A percentile compares a stretch with the other conserved stretches of the same genome.
Evolutionary conservation across 2,888 invertebrate genomes (phyloP).

Genomic region (Pammene fasciana): DNA sequence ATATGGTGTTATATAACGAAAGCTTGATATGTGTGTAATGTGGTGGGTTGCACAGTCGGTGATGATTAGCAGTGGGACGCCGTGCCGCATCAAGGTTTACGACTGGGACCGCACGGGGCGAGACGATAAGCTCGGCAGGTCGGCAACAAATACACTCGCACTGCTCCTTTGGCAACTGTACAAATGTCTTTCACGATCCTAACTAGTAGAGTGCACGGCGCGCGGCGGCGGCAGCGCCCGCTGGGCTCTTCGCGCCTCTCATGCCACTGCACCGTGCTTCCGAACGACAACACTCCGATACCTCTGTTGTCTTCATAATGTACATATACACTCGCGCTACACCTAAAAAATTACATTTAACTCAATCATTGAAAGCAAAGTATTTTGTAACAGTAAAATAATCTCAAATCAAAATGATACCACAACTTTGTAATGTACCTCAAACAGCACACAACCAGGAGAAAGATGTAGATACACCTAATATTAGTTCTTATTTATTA

Average conservation of each 20-base stretch:
- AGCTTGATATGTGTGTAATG: constrained; percentile 58
- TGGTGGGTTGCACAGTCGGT: constrained; percentile 78
- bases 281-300: constrained; percentile 4
- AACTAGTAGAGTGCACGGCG: constrained; percentile 36
- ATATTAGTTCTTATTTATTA: not conserved
- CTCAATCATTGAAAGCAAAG: not conserved
- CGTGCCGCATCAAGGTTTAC: constrained; percentile 86
- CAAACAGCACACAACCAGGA: not conserved
- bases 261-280: constrained; percentile 28
- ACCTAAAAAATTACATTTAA: constrained; percentile 10
- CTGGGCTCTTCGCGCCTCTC: constrained; percentile 25
- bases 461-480: not conserved
- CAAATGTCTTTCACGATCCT: constrained; percentile 27
- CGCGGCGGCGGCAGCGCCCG: constrained; percentile 25
- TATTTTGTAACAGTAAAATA: not conserved
- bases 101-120: constrained; percentile 96
- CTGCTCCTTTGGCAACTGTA: constrained; percentile 27
- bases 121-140: constrained; percentile 97
- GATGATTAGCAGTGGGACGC: constrained; percentile 65
- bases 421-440: not conserved
- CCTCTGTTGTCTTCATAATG: constrained; percentile 13
- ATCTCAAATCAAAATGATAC: not conserved
- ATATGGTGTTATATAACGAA: constrained; percentile 10
- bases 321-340: constrained; percentile 8
- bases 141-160: constrained; percentile 58